Percentiles rank a stretch among this genome's conserved stretches.
Evolutionary conservation across 2,888 invertebrate genomes (phyloP).

Genomic region (Pollenia amentaria): DNA sequence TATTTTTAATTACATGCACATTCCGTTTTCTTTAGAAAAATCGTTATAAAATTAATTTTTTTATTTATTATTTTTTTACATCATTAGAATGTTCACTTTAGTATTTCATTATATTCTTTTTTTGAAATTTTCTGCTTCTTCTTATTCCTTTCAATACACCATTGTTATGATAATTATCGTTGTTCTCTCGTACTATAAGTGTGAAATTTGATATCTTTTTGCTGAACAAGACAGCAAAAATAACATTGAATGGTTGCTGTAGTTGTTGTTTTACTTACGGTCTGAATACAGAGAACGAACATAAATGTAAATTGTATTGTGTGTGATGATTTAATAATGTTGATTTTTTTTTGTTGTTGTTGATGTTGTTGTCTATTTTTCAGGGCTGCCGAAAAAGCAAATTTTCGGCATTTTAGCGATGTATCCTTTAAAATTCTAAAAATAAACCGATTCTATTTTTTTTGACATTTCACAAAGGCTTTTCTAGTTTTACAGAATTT

Average conservation of each 20-base stretch:
- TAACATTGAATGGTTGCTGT: slow-evolving; percentile 65
- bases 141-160: slow-evolving; percentile 60
- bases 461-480: too few relatives aligned
- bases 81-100: slow-evolving; percentile 66
- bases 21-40: slow-evolving; percentile 16
- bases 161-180: slow-evolving; percentile 75
- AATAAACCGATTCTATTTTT: too few relatives aligned
- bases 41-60: slow-evolving; percentile 41
- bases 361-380: slow-evolving; percentile 36
- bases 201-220: slow-evolving; percentile 70
- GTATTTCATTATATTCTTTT: slow-evolving; percentile 21
- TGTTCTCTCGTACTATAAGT: slow-evolving; percentile 52
- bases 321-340: slow-evolving; percentile 73
- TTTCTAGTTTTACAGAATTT: too few relatives aligned
- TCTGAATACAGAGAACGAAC: slow-evolving; percentile 64
- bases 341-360: not conserved
- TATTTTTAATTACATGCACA: slow-evolving; percentile 3
- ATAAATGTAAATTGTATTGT: slow-evolving; percentile 65
- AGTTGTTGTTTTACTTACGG: slow-evolving; percentile 41
- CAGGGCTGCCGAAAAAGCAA: not conserved
- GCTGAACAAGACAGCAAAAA: slow-evolving; percentile 64
- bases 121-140: not conserved
- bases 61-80: slow-evolving; percentile 40
- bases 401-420: too few relatives aligned
- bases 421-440: too few relatives aligned